A percentile compares a stretch with the other conserved stretches of the same genome.
Conservation (phyloP, 2,888 invertebrate genomes). For the Microctonus aethiopoides region DNA sequence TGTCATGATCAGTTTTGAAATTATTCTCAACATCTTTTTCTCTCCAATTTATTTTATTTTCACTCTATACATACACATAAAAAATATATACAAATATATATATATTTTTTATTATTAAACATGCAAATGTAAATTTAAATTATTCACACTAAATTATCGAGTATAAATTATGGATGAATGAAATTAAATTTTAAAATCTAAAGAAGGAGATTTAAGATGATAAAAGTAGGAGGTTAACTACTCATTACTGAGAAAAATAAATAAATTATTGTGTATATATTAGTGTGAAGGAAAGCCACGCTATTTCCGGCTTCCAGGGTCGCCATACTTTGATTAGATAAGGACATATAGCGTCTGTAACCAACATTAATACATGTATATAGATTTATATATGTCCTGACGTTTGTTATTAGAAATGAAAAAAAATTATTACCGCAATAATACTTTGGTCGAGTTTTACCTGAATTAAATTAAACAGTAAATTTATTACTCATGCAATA, state of each 20-base stretch:
- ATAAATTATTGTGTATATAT: conserved; percentile 42
- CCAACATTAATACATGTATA: background rate
- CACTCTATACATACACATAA: too few species aligned
- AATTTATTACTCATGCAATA: background rate
- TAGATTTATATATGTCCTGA: background rate
- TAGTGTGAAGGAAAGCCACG: conserved; percentile 56
- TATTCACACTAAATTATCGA: too few species aligned
- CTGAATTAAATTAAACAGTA: background rate
- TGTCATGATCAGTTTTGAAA: too few species aligned
- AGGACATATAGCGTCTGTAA: conserved; percentile 1
- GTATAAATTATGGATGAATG: too few species aligned
- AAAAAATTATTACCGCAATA: background rate
- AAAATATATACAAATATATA: too few species aligned
- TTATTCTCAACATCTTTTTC: too few species aligned
- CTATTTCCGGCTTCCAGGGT: conserved; percentile 58
- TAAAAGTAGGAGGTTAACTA: conserved; percentile 10
- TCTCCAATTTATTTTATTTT: too few species aligned
- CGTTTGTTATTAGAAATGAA: background rate
- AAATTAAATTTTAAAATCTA: too few species aligned
- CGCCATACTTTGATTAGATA: conserved; percentile 50
- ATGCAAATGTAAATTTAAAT: too few species aligned
- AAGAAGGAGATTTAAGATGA: background rate
- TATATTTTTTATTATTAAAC: too few species aligned
- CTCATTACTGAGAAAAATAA: background rate
- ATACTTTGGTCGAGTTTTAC: background rate